Conservation (phyloP, 2,113 vertebrate genomes). For the Spheniscus mendiculus region DNA sequence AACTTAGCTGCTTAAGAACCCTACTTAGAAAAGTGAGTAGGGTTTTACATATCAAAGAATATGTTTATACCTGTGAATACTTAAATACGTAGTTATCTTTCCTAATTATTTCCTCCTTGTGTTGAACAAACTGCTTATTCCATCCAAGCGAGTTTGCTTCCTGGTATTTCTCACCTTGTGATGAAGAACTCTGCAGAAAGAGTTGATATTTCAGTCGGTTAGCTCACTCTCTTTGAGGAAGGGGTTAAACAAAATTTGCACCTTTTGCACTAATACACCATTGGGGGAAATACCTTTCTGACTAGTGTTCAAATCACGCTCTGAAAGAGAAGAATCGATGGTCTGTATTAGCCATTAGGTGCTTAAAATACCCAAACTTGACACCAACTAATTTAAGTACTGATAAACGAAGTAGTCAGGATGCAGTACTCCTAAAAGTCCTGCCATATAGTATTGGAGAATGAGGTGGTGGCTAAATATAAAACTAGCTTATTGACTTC, state of each 20-base stretch:
- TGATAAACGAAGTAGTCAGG: background rate
- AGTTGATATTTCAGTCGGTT: rapidly evolving
- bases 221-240: background rate
- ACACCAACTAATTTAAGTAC: background rate
- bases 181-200: background rate
- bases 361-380: background rate
- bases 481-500: background rate
- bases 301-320: background rate
- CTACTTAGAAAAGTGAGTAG: background rate
- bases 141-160: background rate
- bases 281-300: background rate
- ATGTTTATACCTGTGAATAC: background rate
- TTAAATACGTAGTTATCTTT: background rate
- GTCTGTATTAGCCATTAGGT: background rate
- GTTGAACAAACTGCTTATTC: background rate
- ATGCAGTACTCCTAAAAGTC: background rate
- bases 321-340: background rate
- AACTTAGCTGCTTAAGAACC: background rate
- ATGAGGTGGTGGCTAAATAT: background rate
- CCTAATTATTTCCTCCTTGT: background rate
- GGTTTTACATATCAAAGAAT: background rate
- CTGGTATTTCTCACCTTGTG: background rate
- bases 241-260: background rate
- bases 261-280: background rate
- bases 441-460: background rate